phyloP scores from a whole-genome alignment of 1,140 invertebrate genomes.

The Heliconius melpomene region DNA sequence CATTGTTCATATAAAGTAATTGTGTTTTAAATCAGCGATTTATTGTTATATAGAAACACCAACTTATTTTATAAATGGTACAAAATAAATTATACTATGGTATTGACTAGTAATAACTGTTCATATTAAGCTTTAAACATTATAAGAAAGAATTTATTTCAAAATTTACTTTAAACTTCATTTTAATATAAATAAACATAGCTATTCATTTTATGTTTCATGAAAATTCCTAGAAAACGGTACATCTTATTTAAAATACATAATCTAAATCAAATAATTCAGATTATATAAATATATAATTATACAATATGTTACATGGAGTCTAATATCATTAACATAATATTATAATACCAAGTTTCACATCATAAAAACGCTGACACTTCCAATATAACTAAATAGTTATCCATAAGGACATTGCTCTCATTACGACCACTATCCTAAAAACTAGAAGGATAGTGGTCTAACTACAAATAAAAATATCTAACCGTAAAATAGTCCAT shows the following conservation, averaged over 20 bases:
- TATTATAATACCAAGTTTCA: not conserved
- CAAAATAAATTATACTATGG: not conserved
- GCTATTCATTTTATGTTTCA: not conserved
- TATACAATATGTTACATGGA: not conserved
- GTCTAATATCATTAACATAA: not conserved
- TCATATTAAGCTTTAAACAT: not conserved
- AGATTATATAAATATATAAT: not conserved
- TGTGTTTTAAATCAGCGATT: not conserved
- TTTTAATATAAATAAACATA: not conserved
- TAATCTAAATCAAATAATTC: not conserved
- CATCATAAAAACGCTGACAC: conserved; percentile 6
- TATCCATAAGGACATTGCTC: not conserved
- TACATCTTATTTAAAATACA: not conserved
- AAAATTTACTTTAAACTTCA: not conserved
- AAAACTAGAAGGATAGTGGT: not conserved
- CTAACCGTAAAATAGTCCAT: not conserved
- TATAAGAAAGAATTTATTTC: not conserved
- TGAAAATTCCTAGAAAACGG: not conserved
- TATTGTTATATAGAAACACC: not conserved
- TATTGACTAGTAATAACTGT: conserved; percentile 6
- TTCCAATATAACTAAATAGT: not conserved
- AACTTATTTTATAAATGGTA: not conserved
- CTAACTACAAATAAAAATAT: not conserved
- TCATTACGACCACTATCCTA: not conserved
- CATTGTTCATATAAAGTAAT: not conserved